Evolutionary conservation across 2,113 vertebrate genomes (phyloP).

Genomic region (Sus scrofa): T2T-Sscrofa CM000825.6:49348501-49349000

Average conservation of each 20-base stretch:
- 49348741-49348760: fast-evolving
- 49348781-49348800: fast-evolving
- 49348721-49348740: fast-evolving
- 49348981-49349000: too few species aligned
- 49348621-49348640: not conserved
- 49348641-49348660: not conserved
- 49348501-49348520: not conserved
- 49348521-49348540: not conserved
- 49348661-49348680: not conserved
- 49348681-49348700: not conserved
- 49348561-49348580: fast-evolving
- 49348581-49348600: fast-evolving
- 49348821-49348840: too few species aligned
- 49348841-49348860: too few species aligned
- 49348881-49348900: too few species aligned
- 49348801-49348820: too few species aligned
- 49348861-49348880: too few species aligned
- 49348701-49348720: fast-evolving
- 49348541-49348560: fast-evolving
- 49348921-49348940: too few species aligned
- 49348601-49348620: not conserved
- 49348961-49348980: too few species aligned
- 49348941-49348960: too few species aligned
- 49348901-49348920: too few species aligned
- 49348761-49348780: not conserved